Percentiles rank a stretch among this genome's conserved stretches.
These are phyloP conservation scores for Alexandromys fortis DNA, from an alignment of 2,113 vertebrate species.

Conservation along the genomic window DNA sequence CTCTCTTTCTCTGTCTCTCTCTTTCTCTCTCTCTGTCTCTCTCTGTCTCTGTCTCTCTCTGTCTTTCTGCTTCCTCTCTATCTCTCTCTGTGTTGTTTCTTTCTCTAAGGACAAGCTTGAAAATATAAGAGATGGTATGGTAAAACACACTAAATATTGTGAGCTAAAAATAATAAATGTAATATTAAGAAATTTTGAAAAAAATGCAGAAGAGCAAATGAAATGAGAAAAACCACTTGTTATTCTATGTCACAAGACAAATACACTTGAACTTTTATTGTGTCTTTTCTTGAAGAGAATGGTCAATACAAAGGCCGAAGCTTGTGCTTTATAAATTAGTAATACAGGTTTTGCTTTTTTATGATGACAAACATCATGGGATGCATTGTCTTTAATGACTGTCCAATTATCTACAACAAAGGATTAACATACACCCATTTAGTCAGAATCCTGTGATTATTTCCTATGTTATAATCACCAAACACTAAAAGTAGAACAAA, in stretches of 20 bases:
- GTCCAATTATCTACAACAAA: background rate
- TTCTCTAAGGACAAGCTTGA: background rate
- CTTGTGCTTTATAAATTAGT: background rate
- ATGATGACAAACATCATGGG: background rate
- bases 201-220: background rate
- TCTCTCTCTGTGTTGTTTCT: background rate
- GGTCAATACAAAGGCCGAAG: background rate
- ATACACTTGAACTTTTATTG: background rate
- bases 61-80: no score
- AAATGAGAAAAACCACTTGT: background rate
- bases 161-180: background rate
- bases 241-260: constrained; percentile 32
- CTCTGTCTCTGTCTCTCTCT: no score
- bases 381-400: constrained; percentile 34
- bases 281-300: constrained; percentile 1
- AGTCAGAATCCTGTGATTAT: background rate
- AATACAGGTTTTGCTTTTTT: background rate
- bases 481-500: constrained; percentile 21
- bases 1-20: no score
- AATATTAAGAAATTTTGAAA: background rate
- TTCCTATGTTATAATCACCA: background rate
- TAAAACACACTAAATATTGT: background rate
- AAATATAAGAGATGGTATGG: background rate
- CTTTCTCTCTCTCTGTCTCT: no score
- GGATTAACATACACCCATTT: background rate